A percentile compares a stretch with the other conserved stretches of the same genome.
Conservation (phyloP, 2,113 vertebrate species). For the Vulpes lagopus region DNA sequence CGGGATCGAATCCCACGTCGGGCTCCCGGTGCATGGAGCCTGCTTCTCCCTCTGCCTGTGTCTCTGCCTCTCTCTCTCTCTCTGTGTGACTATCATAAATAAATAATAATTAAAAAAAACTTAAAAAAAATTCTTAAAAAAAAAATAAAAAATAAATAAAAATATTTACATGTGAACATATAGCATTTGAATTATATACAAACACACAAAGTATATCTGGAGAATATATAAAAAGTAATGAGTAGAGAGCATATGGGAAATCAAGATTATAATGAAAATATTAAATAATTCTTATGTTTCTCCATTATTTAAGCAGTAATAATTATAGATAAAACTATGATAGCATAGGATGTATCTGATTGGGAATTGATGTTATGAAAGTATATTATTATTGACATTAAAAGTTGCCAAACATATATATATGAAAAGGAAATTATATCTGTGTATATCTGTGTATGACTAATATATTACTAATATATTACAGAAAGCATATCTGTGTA, state of each 20-base stretch:
- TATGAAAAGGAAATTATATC: too few relatives aligned
- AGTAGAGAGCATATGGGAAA: not conserved
- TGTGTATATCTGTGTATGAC: not conserved
- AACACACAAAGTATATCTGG: not conserved
- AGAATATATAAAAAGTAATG: constrained; percentile 25
- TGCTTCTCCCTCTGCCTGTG: too few relatives aligned
- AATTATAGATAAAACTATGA: not conserved
- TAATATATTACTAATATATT: not conserved
- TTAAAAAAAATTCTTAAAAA: too few relatives aligned
- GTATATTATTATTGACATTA: not conserved
- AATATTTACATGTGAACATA: not conserved
- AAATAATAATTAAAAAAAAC: too few relatives aligned
- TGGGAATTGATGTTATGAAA: constrained; percentile 23
- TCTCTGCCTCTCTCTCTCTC: too few relatives aligned
- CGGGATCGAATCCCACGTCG: too few relatives aligned
- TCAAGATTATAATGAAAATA: not conserved
- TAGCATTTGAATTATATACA: not conserved
- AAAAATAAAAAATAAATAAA: constrained; percentile 14
- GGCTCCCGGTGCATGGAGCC: too few relatives aligned
- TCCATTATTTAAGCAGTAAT: constrained; percentile 28
- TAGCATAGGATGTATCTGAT: not conserved
- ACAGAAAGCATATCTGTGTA: not conserved
- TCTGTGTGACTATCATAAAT: too few relatives aligned
- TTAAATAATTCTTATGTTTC: not conserved
- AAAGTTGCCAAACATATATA: not conserved